Evolutionary conservation across 1,140 invertebrate species (phyloP).

Genomic region (Bombus breviceps): DNA sequence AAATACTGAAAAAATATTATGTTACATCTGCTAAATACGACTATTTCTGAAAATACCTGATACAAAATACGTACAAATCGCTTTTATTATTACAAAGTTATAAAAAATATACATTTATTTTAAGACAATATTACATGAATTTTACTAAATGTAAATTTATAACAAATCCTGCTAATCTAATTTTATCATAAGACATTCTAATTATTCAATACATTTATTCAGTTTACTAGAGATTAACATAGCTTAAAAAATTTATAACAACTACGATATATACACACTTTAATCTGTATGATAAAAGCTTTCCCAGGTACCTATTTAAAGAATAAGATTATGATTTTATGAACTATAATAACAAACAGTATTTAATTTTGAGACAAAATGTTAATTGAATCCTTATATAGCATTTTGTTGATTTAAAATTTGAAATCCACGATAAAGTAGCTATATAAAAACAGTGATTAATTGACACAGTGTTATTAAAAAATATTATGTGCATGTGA

Average conservation of each 20-base stretch:
- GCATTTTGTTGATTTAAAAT: neutral
- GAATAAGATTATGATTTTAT: conserved; percentile 40
- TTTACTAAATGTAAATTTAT: conserved; percentile 12
- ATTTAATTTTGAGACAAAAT: conserved; percentile 32
- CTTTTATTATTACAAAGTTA: conserved; percentile 17
- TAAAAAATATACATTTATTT: conserved; percentile 18
- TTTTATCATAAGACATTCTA: conserved; percentile 47
- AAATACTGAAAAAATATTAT: neutral
- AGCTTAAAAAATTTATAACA: neutral
- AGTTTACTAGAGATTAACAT: neutral
- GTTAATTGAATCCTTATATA: conserved; percentile 8
- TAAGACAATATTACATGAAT: conserved; percentile 8
- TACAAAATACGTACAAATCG: conserved; percentile 6
- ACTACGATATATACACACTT: conserved; percentile 46
- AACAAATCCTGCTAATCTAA: conserved; percentile 48
- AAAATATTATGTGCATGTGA: conserved; percentile 5
- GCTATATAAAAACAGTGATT: neutral
- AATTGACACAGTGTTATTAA: neutral
- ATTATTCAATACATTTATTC: conserved; percentile 32
- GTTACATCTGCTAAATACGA: neutral
- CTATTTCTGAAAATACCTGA: neutral
- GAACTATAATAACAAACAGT: neutral
- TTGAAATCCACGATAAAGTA: neutral
- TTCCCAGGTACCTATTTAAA: conserved; percentile 64
- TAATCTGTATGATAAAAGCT: conserved; percentile 42